Evolutionary conservation across 2,113 vertebrate species (phyloP).

Genomic region (Pao palembangensis): DNA sequence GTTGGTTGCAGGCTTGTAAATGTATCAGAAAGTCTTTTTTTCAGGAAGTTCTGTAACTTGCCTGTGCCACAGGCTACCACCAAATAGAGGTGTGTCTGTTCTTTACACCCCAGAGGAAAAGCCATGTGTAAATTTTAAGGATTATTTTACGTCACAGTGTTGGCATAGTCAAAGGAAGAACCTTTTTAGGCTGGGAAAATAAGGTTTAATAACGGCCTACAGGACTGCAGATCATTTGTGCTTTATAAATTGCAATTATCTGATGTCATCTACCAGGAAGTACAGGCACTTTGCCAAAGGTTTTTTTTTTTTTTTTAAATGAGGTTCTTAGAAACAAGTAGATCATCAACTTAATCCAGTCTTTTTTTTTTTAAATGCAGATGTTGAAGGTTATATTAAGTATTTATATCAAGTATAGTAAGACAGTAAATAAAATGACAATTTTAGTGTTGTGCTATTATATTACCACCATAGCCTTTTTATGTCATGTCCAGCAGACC

Average conservation of each 20-base stretch:
- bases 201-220: constrained; percentile 13
- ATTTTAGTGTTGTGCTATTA: too few relatives aligned
- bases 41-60: constrained; percentile 13
- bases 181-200: constrained; percentile 7
- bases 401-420: too few relatives aligned
- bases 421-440: too few relatives aligned
- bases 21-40: not conserved
- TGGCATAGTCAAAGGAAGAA: constrained; percentile 1
- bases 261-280: not conserved
- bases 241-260: not conserved
- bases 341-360: not conserved
- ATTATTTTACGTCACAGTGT: constrained; percentile 27
- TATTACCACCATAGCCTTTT: too few relatives aligned
- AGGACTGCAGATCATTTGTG: not conserved
- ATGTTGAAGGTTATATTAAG: not conserved
- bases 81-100: constrained; percentile 51
- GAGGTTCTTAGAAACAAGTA: not conserved
- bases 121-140: constrained; percentile 33
- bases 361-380: not conserved
- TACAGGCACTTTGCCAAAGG: not conserved
- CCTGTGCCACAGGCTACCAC: not conserved
- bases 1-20: not conserved
- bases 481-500: too few relatives aligned
- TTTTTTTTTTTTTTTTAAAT: not conserved
- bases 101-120: constrained; percentile 20